Base-by-base conservation (phyloP, 2,888 invertebrate species). In the Dione vanillae region DNA sequence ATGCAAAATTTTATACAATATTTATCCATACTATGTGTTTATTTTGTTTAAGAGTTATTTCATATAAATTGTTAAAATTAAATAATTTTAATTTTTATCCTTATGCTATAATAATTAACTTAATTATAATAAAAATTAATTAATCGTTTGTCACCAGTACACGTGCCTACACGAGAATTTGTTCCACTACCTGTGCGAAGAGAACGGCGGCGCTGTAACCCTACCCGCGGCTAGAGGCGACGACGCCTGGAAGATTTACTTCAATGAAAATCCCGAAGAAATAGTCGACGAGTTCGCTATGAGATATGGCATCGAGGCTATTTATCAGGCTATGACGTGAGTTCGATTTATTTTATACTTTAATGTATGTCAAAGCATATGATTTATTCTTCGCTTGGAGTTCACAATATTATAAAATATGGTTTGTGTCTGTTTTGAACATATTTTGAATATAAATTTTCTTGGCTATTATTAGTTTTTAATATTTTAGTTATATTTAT, bases 281-380 rank as follows among this genome's bases (percentile, higher is more conserved):
- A 98, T 99, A 65, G 99, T 99, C 0, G 99, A 99, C 85, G 99
- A 99, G 89, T 99, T 99, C 90, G 99, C 99, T 3, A 99, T 99
- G 99, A 95, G 99, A 93, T 99, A 99, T 89, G 99, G 99, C 71
- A 99, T 99, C 80, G 99, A 99, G 91, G 98, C 98, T 76, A 99
- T 99, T 79, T 99, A 99, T 93, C 99, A 99, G 92, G 99, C 98
- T 67, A 99, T 99, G 98, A 99, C 98, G 97, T 98, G 91, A 96
- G 97, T 94, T 19, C 16, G 10, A 35, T 27, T 58, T 27, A 16
- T 35, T 27, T 67, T 7, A 19, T 16, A 49, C 19, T 43, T 20
- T 37, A n/a, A 54, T 68, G n/a, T 54, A n/a, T n/a, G 20, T 58
- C 37, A 37, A 61, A 61, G 11, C 27, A 45, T 35, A 45, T 61